Evolutionary conservation across 2,888 invertebrate species (phyloP), one percentile per base, ranked within the genome.

Genomic region (Patella depressa): DNA sequence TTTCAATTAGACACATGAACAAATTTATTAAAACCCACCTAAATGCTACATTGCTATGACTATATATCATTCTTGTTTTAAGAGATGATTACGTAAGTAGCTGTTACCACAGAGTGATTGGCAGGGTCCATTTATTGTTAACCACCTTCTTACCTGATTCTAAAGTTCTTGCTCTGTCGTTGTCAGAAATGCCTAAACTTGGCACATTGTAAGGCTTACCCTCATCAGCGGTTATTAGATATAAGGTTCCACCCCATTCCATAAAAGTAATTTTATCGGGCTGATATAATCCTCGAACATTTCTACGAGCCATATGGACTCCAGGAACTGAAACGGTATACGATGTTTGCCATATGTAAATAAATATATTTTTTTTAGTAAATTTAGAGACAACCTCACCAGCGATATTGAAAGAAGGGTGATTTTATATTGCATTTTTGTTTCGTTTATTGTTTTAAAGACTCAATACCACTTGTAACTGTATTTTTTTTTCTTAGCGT

Each of bases 181-280:
- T 54, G 71, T 77, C 77, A 19, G 55, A 17, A 71, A 71, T 73
- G 14, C 19, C 53, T 45, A 55, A 53, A n/a, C 54, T 70, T 4
- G 77, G 74, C 15, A 77, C 57, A 57, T 70, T 74, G 55, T 19
- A 73, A 12, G 69, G 54, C 19, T n/a, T 74, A 4, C 77, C 77
- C 19, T 77, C 74, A 45, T 77, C 77, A 9, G 74, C 55, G 14
- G 77, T 77, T 57, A 74, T 12, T 17, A 77, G 54, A 71, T 77
- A 77, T 19, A 54, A 24, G 11, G 24, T n/a, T 45, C 19, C 19
- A n/a, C 45, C 72, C 73, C 74, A 77, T 19, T 71, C 45, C 55
- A 77, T 29, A 55, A 73, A 71, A 15, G 59, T 53, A 15, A 74
- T 69, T 54, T 74, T 73, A 73, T 77, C 77, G 7, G 77, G 73